Evolutionary conservation across 2,797 vertebrate genomes (phyloP), one percentile per base, ranked within the genome.

Genomic region (Schizopygopsis pylzovi): DNA sequence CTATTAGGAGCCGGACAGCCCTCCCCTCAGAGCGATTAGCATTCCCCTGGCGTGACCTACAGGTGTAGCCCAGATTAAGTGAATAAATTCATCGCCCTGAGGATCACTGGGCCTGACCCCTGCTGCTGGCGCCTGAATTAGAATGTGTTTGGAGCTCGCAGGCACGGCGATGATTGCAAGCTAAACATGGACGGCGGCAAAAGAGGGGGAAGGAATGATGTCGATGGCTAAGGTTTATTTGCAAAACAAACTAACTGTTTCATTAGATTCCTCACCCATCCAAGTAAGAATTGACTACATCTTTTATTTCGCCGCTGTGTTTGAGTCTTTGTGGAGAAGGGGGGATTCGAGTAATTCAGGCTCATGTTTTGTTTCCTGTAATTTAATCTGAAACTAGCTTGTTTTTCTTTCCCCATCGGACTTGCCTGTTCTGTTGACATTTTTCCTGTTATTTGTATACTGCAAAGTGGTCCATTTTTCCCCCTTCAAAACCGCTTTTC

Each of bases 11-110:
- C 92, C 82, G 84, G 82, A 86, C 92, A 91, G 87, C 93, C 92
- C 82, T 86, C 88, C 88, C 86, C 86, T 90, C 83, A 88, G 89
- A 93, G 92, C 94, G 93, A 94, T 95, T 95, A 96, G 94, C 92
- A 92, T 93, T 93, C 92, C 93, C 93, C 92, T 88, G 92, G 92
- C 91, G 86, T 93, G 92, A 95, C 95, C 95, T 95, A 95, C 95
- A 96, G 95, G 95, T 96, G 95, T 95, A 96, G 94, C 95, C 94
- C 92, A 93, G 93, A 94, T 94, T 94, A 92, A 94, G 90, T 93
- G 94, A 94, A 94, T 90, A 94, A 94, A 94, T 94, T 95, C 92
- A 93, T 95, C 93, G 93, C 90, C 89, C 89, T 92, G 88, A 86
- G 91, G 92, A 90, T 90, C 89, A 82, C 85, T 81, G 87, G 88